Evolutionary conservation across 2,888 invertebrate species (phyloP), one percentile per base, ranked within the genome.

Genomic region (Acanthosepion pharaonis): DNA sequence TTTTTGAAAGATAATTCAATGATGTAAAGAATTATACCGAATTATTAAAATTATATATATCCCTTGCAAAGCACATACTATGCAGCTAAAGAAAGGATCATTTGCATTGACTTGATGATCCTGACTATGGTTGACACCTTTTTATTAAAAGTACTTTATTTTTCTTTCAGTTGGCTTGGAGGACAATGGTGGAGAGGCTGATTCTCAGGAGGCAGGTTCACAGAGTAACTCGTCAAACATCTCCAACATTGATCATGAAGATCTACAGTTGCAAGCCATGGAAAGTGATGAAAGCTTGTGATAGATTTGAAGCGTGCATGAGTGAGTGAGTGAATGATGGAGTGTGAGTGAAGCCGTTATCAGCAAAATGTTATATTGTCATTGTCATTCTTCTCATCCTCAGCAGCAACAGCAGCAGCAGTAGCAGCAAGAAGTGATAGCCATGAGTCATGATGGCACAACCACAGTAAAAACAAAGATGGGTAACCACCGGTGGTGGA

Each of bases 261-360:
- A 97, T 91, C 96, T 97, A n/a, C 96, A 97, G 95, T 96, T 97
- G 94, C 97, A 97, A 95, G 97, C 97, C 28, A 97, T 97, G 94
- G 97, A 97, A 95, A 97, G 97, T 95, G 97, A 97, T 95, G 97
- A 97, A 95, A 97, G 97, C 95, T 97, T 97, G 96, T 97, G 97
- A 97, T 96, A 96, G 92, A 53, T n/a, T 48, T 93, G 49, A 53
- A 51, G 49, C 18, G 93, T 33, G 48, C 28, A 15, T 20, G 25
- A 51, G 93, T 92, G 92, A 18, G 51, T 5, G 49, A n/a, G 49
- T 20, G 51, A 49, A 18, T 92, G 92, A 93, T 20, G 49, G 49
- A 92, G 11, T n/a, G n/a, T n/a, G n/a, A 53, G 93, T 51, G 93
- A 53, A 53, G 49, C 18, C 33, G 93, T n/a, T 93, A 78, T n/a